These are phyloP conservation scores for Anadara kagoshimensis DNA, from an alignment of 1,140 invertebrate genomes.

Conservation along the genomic window DNA sequence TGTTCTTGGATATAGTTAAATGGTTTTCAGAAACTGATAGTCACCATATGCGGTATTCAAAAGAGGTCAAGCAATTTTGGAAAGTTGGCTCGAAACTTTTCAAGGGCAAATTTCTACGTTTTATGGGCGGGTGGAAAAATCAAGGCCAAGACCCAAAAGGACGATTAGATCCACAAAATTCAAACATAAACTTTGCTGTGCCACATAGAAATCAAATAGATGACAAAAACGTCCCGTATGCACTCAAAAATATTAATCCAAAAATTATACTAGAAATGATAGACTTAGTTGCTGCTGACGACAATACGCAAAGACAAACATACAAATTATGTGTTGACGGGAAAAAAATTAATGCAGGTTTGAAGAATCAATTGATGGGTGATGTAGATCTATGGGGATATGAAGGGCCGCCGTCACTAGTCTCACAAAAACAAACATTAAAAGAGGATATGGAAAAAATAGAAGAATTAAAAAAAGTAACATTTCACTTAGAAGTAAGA, in stretches of 20 bases:
- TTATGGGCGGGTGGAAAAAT: constrained; percentile 18
- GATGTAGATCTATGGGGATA: constrained; percentile 18
- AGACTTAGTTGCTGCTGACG: background rate
- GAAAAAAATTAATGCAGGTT: background rate
- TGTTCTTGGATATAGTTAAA: constrained; percentile 7
- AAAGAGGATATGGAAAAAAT: background rate
- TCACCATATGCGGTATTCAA: constrained; percentile 2
- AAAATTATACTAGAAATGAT: constrained; percentile 14
- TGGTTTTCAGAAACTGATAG: constrained; percentile 5
- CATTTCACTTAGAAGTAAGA: background rate
- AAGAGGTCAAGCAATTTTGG: constrained; percentile 7
- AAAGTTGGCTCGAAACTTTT: constrained; percentile 7
- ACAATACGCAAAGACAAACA: background rate
- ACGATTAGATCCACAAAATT: background rate
- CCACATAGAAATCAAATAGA: constrained; percentile 1
- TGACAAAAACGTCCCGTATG: no score
- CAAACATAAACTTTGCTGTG: constrained; percentile 11
- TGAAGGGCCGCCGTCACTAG: constrained; percentile 2
- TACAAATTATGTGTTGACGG: constrained; percentile 15
- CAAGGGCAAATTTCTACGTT: constrained; percentile 8
- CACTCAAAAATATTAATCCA: background rate
- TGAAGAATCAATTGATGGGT: background rate
- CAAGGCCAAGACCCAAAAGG: constrained; percentile 1
- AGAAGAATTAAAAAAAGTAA: background rate
- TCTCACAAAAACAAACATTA: background rate